Conservation (phyloP, 1,140 invertebrate genomes). For the Ips nitidus region DNA sequence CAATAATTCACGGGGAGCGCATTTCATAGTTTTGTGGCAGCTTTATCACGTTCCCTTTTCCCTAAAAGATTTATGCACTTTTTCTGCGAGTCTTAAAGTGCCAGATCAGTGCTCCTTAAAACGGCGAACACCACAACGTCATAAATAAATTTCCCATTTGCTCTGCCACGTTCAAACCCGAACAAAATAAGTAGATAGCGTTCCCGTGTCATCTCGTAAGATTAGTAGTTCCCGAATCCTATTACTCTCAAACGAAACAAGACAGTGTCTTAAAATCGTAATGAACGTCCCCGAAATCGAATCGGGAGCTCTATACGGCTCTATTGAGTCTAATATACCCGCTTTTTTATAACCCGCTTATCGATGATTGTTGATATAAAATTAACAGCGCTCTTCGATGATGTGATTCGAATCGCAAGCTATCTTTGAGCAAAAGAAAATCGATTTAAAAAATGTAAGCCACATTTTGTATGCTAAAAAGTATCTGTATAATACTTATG, state of each 20-base stretch:
- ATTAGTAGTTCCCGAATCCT: conserved; percentile 24
- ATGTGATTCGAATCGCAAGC: no score
- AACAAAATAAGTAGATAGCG: conserved; percentile 25
- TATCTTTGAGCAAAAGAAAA: no score
- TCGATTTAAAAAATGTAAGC: no score
- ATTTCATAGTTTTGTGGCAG: no score
- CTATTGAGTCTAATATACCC: conserved; percentile 1
- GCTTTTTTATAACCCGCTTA: no score
- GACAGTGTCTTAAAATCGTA: conserved; percentile 25
- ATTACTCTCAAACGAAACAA: conserved; percentile 18
- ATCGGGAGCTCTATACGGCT: conserved; percentile 3
- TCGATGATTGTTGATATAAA: no score
- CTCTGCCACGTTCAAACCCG: background rate
- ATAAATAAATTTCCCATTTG: conserved; percentile 13
- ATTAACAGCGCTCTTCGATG: no score
- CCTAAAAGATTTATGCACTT: conserved; percentile 10
- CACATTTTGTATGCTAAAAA: no score
- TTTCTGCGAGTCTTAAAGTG: conserved; percentile 5
- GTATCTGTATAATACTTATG: no score
- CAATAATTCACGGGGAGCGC: no score
- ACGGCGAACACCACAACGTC: conserved; percentile 9
- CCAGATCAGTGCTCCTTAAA: conserved; percentile 14
- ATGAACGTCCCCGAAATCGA: conserved; percentile 12
- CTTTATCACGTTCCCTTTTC: background rate
- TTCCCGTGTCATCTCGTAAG: conserved; percentile 25